Evolutionary conservation across 2,113 vertebrate species (phyloP).

Genomic region (Anarhynchus alexandrinus): DNA sequence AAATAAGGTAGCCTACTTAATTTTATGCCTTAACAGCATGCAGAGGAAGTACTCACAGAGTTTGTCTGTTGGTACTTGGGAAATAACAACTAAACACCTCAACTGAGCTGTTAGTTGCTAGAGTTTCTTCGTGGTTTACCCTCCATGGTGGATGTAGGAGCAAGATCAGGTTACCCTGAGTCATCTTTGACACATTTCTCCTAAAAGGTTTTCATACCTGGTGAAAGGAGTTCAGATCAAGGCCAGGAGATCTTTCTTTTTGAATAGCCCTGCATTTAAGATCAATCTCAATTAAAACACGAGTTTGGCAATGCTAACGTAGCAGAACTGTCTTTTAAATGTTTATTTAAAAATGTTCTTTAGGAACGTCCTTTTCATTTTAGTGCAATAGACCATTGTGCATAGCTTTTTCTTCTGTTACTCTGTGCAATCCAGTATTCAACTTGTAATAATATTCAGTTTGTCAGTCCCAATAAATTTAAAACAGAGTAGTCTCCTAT

Average conservation of each 20-base stretch:
- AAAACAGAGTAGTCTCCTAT: neutral
- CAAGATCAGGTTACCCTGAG: neutral
- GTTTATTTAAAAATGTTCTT: neutral
- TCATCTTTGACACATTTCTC: neutral
- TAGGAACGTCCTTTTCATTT: neutral
- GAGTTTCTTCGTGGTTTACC: neutral
- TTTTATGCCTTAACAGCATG: neutral
- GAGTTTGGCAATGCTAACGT: neutral
- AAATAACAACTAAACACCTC: neutral
- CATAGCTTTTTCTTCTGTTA: neutral
- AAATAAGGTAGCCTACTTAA: neutral
- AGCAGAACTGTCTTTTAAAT: neutral
- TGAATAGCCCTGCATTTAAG: neutral
- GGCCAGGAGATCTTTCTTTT: neutral
- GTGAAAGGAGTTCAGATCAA: neutral
- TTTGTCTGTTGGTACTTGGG: neutral
- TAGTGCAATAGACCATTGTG: rapidly evolving
- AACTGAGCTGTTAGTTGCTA: neutral
- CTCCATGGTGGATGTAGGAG: neutral
- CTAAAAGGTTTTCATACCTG: neutral
- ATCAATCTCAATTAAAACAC: neutral
- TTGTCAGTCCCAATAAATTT: neutral
- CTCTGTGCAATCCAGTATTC: neutral
- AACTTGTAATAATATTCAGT: neutral
- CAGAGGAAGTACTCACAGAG: neutral